Conservation (phyloP, 2,113 vertebrate genomes). For the Ophthalmolycus amberensis region DNA sequence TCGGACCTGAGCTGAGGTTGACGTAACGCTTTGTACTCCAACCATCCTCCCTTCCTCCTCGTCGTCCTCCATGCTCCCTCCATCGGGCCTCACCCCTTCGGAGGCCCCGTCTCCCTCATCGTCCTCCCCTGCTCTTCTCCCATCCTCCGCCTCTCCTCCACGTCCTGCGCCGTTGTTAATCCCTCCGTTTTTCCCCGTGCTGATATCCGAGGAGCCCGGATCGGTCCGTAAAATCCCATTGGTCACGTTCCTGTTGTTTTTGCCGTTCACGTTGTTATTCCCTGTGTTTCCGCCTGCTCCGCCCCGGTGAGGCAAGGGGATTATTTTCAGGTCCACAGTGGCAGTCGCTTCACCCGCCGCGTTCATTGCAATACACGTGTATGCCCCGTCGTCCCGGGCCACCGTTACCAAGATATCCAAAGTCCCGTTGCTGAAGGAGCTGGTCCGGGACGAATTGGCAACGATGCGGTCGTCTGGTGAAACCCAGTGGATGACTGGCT, state of each 20-base stretch:
- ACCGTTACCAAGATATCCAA: conserved; percentile 90
- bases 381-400: conserved; percentile 88
- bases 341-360: conserved; percentile 92
- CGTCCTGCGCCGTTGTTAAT: conserved; percentile 69
- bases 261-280: conserved; percentile 66
- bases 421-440: conserved; percentile 91
- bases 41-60: conserved; percentile 76
- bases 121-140: conserved; percentile 47
- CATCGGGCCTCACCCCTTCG: conserved; percentile 62
- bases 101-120: conserved; percentile 48
- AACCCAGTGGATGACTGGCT: conserved; percentile 92
- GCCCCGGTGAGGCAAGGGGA: conserved; percentile 89
- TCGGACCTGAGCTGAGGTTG: conserved; percentile 89
- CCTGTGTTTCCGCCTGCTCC: conserved; percentile 81
- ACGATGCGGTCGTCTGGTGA: conserved; percentile 92
- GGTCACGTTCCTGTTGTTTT: conserved; percentile 73
- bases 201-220: conserved; percentile 81
- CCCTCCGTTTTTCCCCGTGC: conserved; percentile 78
- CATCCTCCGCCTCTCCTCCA: conserved; percentile 62
- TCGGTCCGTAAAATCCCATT: conserved; percentile 78
- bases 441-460: conserved; percentile 87
- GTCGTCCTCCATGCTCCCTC: conserved; percentile 62
- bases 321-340: conserved; percentile 89
- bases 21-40: conserved; percentile 87
- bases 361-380: conserved; percentile 93